Conservation (phyloP, 2,797 vertebrate species). For the Chelidonichthys spinosus region DNA sequence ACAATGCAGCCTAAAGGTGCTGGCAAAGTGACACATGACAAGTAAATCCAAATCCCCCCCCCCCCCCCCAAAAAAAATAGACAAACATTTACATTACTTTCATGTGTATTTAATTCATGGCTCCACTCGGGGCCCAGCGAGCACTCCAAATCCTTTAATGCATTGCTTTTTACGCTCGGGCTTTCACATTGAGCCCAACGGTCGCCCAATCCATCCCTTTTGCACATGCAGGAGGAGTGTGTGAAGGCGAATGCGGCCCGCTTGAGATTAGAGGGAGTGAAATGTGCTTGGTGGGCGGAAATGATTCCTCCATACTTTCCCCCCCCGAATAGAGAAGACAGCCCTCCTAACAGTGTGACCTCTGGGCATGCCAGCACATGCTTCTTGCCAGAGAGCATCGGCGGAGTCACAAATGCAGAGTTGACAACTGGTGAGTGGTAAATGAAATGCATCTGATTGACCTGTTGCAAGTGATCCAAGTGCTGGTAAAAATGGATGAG, state of each 20-base stretch:
- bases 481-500: constrained; percentile 16
- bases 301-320: constrained; percentile 29
- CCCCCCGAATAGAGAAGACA: constrained; percentile 20
- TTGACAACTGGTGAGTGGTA: constrained; percentile 33
- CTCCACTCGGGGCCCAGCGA: background rate
- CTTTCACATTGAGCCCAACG: constrained; percentile 26
- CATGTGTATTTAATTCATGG: constrained; percentile 24
- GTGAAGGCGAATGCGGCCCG: constrained; percentile 13
- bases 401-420: constrained; percentile 24
- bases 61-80: too few species aligned
- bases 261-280: constrained; percentile 30
- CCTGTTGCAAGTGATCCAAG: constrained; percentile 22
- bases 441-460: constrained; percentile 26
- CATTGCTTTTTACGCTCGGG: constrained; percentile 18
- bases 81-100: constrained; percentile 30
- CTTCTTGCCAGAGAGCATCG: constrained; percentile 29
- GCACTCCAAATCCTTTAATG: constrained; percentile 38
- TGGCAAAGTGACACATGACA: constrained; percentile 19
- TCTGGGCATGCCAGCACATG: constrained; percentile 60
- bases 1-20: constrained; percentile 16
- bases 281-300: constrained; percentile 26
- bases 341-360: constrained; percentile 62
- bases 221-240: constrained; percentile 11
- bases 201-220: constrained; percentile 18
- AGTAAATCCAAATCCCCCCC: constrained; percentile 1